phyloP scores from a whole-genome alignment of 37 sponge, comb jelly and placozoan genomes.

The Diacarnus erythraeanus region DNA sequence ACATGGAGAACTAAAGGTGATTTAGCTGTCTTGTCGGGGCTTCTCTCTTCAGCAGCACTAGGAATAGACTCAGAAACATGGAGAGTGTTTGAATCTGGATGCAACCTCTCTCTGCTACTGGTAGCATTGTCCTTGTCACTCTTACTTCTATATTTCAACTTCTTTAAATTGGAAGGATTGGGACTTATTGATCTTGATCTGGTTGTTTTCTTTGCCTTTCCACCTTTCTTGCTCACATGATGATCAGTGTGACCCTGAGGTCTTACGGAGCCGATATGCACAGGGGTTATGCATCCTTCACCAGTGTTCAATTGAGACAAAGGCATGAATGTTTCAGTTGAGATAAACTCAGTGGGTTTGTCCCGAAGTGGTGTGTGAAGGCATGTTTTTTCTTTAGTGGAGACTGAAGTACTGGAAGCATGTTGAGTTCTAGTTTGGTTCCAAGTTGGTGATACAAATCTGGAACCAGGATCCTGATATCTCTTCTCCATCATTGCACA shows the following conservation, averaged over 20 bases:
- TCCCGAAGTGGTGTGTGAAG: not conserved
- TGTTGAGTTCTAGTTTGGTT: not conserved
- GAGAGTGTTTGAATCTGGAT: not conserved
- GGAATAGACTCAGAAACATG: not conserved
- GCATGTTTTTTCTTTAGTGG: not conserved
- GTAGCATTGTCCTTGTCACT: not conserved
- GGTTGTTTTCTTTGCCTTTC: not conserved
- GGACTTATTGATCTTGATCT: constrained; percentile 9
- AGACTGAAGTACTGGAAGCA: not conserved
- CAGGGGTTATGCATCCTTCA: constrained; percentile 5
- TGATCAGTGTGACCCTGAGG: not conserved
- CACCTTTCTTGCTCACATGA: not conserved
- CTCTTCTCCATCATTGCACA: not conserved
- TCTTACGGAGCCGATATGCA: not conserved
- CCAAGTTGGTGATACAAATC: not conserved
- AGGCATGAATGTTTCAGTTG: constrained; percentile 37
- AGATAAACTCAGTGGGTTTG: constrained; percentile 10
- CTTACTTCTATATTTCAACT: not conserved
- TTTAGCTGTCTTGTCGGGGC: not conserved
- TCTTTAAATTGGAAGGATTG: constrained; percentile 2
- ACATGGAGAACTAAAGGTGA: not conserved
- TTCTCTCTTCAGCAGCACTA: not conserved
- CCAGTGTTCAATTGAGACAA: constrained; percentile 23
- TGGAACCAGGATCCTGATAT: not conserved
- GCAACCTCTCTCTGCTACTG: not conserved